Percentiles rank a stretch among this genome's conserved stretches.
Evolutionary conservation across 2,113 vertebrate species (phyloP).

Genomic region (Baryphthengus martii): DNA sequence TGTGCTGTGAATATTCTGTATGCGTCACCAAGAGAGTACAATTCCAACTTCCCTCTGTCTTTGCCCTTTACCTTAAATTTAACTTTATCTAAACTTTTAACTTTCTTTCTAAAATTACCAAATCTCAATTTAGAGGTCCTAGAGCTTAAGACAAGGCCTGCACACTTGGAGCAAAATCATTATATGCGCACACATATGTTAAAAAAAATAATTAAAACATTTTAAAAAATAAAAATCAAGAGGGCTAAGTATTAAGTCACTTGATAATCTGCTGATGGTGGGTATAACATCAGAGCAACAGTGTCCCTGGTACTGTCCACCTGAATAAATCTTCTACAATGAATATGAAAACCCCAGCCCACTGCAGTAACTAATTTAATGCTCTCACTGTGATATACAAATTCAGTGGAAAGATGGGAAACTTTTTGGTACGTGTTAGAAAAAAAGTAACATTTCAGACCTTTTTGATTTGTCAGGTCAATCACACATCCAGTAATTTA

Average conservation of each 20-base stretch:
- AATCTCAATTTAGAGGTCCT: neutral
- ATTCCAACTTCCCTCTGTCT: neutral
- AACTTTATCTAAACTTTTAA: neutral
- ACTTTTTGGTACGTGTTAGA: neutral
- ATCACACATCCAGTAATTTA: neutral
- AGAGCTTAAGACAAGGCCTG: neutral
- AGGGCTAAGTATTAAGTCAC: neutral
- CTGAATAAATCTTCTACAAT: neutral
- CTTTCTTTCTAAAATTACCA: neutral
- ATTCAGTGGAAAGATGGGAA: accelerated
- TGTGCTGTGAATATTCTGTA: neutral
- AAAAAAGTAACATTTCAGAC: neutral
- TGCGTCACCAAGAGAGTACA: neutral
- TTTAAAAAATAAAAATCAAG: too few species aligned
- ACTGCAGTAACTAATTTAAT: neutral
- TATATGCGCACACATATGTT: neutral
- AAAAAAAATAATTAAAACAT: neutral
- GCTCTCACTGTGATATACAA: neutral
- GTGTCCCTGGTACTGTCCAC: neutral
- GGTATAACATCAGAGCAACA: neutral
- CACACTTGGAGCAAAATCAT: neutral
- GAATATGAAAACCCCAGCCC: neutral
- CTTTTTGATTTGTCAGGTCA: neutral
- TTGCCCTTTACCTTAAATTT: neutral
- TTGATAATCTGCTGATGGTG: neutral